A percentile compares a stretch with the other conserved stretches of the same genome.
These are phyloP conservation scores for Lamprotornis superbus DNA, from an alignment of 2,113 vertebrate genomes.

Conservation along the genomic window DNA sequence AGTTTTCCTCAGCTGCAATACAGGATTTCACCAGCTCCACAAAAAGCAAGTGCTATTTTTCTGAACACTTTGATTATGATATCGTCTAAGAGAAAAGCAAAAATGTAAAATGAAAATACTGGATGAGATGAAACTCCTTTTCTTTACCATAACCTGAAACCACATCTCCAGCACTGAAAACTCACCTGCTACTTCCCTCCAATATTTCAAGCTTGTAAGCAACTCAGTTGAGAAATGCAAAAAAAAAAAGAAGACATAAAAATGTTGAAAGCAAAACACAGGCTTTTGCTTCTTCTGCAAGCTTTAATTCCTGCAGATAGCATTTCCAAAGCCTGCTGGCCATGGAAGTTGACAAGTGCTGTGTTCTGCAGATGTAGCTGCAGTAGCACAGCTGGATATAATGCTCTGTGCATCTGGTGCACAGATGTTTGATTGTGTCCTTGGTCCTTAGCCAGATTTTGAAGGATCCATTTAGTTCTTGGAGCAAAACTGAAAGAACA, in stretches of 20 bases:
- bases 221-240: not conserved
- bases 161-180: not conserved
- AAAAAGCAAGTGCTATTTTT: not conserved
- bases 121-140: not conserved
- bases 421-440: conserved; percentile 67
- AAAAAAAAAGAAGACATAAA: not conserved
- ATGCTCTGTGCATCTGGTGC: conserved; percentile 64
- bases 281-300: not conserved
- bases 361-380: conserved; percentile 58
- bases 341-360: conserved; percentile 38
- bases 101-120: not conserved
- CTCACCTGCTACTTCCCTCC: not conserved
- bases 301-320: not conserved
- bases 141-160: not conserved
- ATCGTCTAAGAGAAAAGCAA: not conserved
- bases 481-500: conserved; percentile 35
- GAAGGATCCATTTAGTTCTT: conserved; percentile 47
- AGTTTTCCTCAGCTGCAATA: not conserved
- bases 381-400: conserved; percentile 68
- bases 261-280: not conserved
- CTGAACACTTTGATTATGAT: not conserved
- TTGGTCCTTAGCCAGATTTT: conserved; percentile 64
- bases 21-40: not conserved
- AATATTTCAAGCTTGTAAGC: not conserved
- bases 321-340: conserved; percentile 34